phyloP scores from a whole-genome alignment of 1,140 invertebrate genomes.

The Leptinotarsa texana region DNA sequence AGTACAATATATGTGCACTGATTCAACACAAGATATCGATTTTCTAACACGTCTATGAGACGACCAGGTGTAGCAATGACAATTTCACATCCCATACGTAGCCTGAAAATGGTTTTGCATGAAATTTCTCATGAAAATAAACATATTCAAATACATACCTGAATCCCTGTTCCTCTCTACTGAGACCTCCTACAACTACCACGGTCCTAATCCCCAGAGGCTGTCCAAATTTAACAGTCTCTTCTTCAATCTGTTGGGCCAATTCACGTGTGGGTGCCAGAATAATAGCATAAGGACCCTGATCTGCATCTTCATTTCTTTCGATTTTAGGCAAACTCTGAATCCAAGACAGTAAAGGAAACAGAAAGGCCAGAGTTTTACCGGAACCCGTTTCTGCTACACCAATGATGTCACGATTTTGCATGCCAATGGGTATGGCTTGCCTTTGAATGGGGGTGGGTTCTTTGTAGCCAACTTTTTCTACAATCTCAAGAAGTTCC shows the following conservation, averaged over 20 bases:
- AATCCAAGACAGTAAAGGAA: constrained; percentile 98
- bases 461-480: constrained; percentile 95
- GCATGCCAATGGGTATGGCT: constrained; percentile 97
- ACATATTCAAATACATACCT: constrained; percentile 2
- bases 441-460: constrained; percentile 99
- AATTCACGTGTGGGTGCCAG: constrained; percentile 98
- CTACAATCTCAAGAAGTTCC: constrained; percentile 93
- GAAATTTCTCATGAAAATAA: too few species aligned
- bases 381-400: constrained; percentile 94
- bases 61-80: constrained; percentile 99
- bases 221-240: constrained; percentile 96
- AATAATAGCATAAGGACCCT: constrained; percentile 99
- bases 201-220: constrained; percentile 94
- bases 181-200: constrained; percentile 96
- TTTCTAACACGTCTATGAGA: constrained; percentile 98
- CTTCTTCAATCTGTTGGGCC: constrained; percentile 99
- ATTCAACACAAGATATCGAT: constrained; percentile 94
- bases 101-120: constrained; percentile 56
- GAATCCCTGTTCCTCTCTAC: constrained; percentile 98
- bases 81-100: constrained; percentile 97
- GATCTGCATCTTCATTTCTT: constrained; percentile 86
- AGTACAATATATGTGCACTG: constrained; percentile 95
- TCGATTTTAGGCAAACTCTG: constrained; percentile 96
- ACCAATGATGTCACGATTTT: constrained; percentile 99
- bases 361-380: constrained; percentile 98